A percentile compares a stretch with the other conserved stretches of the same genome.
These are phyloP conservation scores for Clivina fossor DNA, from an alignment of 2,888 invertebrate species.

Conservation along the genomic window DNA sequence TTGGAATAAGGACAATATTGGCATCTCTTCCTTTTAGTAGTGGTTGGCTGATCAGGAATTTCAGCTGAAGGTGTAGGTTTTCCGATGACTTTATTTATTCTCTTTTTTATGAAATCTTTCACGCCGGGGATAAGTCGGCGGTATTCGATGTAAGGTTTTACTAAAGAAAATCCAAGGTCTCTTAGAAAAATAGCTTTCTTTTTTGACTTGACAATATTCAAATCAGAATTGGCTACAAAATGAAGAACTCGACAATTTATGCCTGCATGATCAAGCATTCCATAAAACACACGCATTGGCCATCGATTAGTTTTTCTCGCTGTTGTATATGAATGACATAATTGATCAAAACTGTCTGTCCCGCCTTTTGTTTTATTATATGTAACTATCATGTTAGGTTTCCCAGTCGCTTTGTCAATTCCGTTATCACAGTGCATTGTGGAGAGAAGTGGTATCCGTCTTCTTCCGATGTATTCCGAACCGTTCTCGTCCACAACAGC, in stretches of 20 bases:
- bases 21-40: slow-evolving; percentile 18
- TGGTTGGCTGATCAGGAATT: background rate
- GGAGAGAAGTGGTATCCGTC: slow-evolving; percentile 28
- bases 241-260: background rate
- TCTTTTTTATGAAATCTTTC: slow-evolving; percentile 19
- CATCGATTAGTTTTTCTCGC: too few species aligned
- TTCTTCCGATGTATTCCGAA: too few species aligned
- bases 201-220: background rate
- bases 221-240: background rate
- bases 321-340: slow-evolving; percentile 35
- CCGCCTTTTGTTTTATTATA: slow-evolving; percentile 37
- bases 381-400: slow-evolving; percentile 34
- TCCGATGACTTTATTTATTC: slow-evolving; percentile 4
- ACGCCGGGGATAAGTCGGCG: slow-evolving; percentile 9
- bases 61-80: background rate
- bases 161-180: slow-evolving; percentile 1
- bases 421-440: slow-evolving; percentile 28
- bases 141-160: slow-evolving; percentile 17
- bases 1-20: slow-evolving; percentile 21
- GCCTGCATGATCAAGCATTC: too few species aligned
- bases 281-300: too few species aligned
- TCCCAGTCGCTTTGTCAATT: slow-evolving; percentile 32
- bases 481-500: too few species aligned
- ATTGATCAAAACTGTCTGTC: slow-evolving; percentile 35
- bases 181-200: background rate